Evolutionary conservation across 2,888 invertebrate species (phyloP).

Genomic region (Cordylochernes scorpioides): DNA sequence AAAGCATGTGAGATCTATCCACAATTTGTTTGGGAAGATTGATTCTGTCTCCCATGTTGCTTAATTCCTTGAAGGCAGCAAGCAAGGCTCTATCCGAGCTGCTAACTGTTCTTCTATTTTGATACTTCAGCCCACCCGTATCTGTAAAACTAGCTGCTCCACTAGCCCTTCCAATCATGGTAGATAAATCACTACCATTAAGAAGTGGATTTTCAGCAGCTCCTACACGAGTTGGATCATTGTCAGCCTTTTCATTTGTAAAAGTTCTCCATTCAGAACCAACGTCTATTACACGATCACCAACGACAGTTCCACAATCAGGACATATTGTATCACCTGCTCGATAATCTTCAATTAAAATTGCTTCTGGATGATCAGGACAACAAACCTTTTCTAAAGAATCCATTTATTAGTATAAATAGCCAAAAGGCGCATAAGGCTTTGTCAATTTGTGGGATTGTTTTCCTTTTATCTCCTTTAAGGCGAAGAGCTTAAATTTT

Average conservation of each 20-base stretch:
- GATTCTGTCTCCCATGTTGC: conserved; percentile 90
- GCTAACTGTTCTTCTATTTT: conserved; percentile 34
- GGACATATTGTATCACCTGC: conserved; percentile 1
- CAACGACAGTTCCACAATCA: conserved; percentile 1
- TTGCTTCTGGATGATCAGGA: no score
- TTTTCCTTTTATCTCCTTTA: no score
- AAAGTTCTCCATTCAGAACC: conserved; percentile 26
- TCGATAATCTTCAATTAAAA: not conserved
- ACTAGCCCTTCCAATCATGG: conserved; percentile 49
- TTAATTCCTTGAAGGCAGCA: conserved; percentile 87
- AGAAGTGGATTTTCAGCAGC: conserved; percentile 87
- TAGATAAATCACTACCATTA: conserved; percentile 81
- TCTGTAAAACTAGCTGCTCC: conserved; percentile 63
- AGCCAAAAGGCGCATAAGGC: no score
- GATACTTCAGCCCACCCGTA: conserved; percentile 40
- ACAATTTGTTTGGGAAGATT: conserved; percentile 88
- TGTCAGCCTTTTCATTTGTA: conserved; percentile 20
- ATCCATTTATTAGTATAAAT: no score
- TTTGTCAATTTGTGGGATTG: no score
- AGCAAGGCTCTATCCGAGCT: conserved; percentile 81
- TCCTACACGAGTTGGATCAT: no score
- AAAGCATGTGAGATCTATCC: conserved; percentile 72
- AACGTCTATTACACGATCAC: conserved; percentile 21
- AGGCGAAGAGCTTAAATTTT: no score
- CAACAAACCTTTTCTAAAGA: no score